Evolutionary conservation across 2,888 invertebrate species (phyloP), one percentile per base, ranked within the genome.

Genomic region (Noctua janthe): DNA sequence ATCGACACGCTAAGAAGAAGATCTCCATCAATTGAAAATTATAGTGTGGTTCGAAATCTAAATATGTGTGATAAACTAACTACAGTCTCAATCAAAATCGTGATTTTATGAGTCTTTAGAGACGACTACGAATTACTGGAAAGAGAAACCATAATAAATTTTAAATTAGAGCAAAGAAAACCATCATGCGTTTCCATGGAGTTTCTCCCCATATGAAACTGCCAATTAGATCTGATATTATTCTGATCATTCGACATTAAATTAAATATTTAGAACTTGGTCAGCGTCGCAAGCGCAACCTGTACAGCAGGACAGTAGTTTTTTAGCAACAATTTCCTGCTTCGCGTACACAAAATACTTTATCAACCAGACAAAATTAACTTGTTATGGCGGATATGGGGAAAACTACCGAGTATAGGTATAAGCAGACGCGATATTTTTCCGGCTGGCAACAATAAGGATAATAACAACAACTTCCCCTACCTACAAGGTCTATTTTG

Each of bases 371-470:
- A 47, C 54, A 62, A 82, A 82, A 72, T 67, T 47, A 39, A 76
- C 71, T 35, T 15, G 39, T 35, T 66, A 23, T 62, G 51, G 17
- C 35, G 82, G 59, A 39, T 76, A 82, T 10, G 10, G 35, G 78
- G 78, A 78, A 74, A 66, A 73, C 49, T 59, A 20, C 11, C 17
- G 39, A 59, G 20, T 54, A 39, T 76, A 82, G 76, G 39, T 82
- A 73, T 64, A 64, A 51, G 64, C 43, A 64, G 49, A 62, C 15
- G 51, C 17, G 13, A 23, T 71, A 64, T 64, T 83, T 83, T 83
- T 78, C 74, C 78, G 78, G 83, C 71, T 78, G 49, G 73, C 51
- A 74, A 82, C 82, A 66, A 69, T 71, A 51, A 83, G 83, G 78
- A 82, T 74, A 78, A 78, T 66, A 10, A 51, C n/a, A 59, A 35